Conservation (phyloP, 2,113 vertebrate species). For the Laterallus jamaicensis region DNA sequence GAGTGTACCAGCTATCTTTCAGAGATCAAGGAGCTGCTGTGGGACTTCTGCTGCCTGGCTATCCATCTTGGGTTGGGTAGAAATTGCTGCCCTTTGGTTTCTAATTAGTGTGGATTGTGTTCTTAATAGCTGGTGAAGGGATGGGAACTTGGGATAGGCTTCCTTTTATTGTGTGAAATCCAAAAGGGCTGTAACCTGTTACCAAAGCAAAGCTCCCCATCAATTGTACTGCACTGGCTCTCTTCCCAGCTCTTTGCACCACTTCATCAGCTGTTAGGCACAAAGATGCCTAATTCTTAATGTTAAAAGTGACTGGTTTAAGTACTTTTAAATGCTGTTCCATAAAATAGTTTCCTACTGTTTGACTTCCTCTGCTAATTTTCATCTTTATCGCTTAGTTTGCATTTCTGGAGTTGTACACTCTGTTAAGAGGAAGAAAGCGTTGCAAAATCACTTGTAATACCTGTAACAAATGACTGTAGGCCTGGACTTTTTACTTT, state of each 20-base stretch:
- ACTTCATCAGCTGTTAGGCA: slow-evolving; percentile 34
- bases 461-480: background rate
- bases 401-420: slow-evolving; percentile 23
- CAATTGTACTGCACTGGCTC: slow-evolving; percentile 37
- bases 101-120: slow-evolving; percentile 48
- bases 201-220: slow-evolving; percentile 53
- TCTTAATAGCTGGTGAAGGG: slow-evolving; percentile 34
- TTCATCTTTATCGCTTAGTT: slow-evolving; percentile 53
- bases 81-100: slow-evolving; percentile 53
- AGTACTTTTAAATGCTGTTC: slow-evolving; percentile 27
- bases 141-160: slow-evolving; percentile 58
- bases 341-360: slow-evolving; percentile 19
- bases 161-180: slow-evolving; percentile 65
- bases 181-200: slow-evolving; percentile 59
- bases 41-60: background rate
- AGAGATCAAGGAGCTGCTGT: background rate
- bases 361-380: slow-evolving; percentile 42
- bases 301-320: background rate
- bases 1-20: accelerated
- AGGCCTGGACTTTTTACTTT: background rate
- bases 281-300: slow-evolving; percentile 19
- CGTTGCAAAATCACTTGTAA: slow-evolving; percentile 37
- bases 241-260: slow-evolving; percentile 36
- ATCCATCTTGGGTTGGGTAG: background rate
- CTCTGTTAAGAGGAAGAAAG: slow-evolving; percentile 44